A percentile compares a stretch with the other conserved stretches of the same genome.
phyloP scores from a whole-genome alignment of 2,113 vertebrate species.

The Cyprinodon brontotheroides region DNA sequence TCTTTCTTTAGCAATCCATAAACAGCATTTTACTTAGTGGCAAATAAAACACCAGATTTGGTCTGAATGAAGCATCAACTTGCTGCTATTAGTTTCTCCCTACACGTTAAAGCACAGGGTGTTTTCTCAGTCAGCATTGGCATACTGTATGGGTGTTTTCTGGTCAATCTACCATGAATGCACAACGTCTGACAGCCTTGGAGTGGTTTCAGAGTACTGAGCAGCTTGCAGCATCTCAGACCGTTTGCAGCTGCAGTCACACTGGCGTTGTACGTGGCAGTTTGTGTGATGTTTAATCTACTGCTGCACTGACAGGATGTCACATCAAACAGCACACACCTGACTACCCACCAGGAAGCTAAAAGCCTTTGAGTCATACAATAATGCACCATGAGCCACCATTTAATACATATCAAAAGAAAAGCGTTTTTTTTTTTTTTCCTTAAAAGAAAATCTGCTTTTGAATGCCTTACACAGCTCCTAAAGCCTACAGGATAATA shows the following conservation, averaged over 20 bases:
- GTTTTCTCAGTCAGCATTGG: neutral
- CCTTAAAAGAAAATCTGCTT: neutral
- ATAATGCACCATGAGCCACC: neutral
- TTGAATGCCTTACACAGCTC: no score
- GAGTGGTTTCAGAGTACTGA: neutral
- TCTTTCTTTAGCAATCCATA: no score
- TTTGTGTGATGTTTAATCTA: neutral
- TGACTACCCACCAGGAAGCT: neutral
- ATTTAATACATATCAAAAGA: neutral
- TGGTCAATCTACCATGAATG: neutral
- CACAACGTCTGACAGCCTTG: no score
- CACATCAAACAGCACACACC: neutral
- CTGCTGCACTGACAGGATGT: neutral
- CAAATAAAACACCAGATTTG: no score
- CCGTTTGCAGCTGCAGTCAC: neutral
- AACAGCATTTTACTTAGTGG: no score
- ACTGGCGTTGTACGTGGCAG: neutral
- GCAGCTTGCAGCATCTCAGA: neutral
- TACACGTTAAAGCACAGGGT: no score
- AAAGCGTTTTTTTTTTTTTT: neutral
- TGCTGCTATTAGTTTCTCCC: no score
- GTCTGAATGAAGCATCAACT: no score
- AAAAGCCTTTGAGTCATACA: neutral
- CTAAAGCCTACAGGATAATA: neutral
- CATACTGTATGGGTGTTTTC: neutral